Base-by-base conservation (phyloP, 2,113 vertebrate genomes). In the Catagonus wagneri region DNA sequence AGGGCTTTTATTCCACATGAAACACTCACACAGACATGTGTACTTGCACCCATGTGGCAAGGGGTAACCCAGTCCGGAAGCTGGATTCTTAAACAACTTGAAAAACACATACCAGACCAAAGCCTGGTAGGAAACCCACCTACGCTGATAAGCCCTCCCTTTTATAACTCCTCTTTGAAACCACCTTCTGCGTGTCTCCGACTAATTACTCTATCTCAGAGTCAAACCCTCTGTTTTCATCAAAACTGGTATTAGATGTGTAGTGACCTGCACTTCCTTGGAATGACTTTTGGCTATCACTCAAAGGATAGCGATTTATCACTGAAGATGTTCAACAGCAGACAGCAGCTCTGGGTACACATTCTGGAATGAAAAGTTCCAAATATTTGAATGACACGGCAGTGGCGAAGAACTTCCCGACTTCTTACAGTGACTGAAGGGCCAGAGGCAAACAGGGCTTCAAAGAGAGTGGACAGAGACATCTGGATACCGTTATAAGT, bases 151-250 rank as follows among this genome's bases (percentile, higher is more conserved):
- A 85, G 58, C 36, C 74, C 56, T 63, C 90, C 74, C 23, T 29
- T 75, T 20, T 81, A n/a, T 61, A 90, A 88, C 34, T 81, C 69
- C 80, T 86, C 84, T 69, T 89, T 89, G 17, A 75, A 95, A 91
- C 16, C 39, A 63, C 39, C 50, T 60, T 79, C 65, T 96, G 54
- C 60, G 65, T 15, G 20, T 84, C 89, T 94, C 61, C 27, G 15
- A 34, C 44, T 50, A 91, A 93, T 74, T 50, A 80, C 15, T 79
- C 56, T 17, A 71, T 29, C 56, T 52, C 61, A 39, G 85, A 88
- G 85, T 89, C 72, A 76, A 85, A 86, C 56, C 34, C 85, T 56
- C 72, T 39, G 16, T 63, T 89, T 56, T 80, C 39, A 91, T 85
- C 50, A 78, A 81, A 87, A 71, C 17, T 0, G 7, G n/a, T 27